Base-by-base conservation (phyloP, 1,140 invertebrate genomes). In the Dendroctonus ponderosae region DNA sequence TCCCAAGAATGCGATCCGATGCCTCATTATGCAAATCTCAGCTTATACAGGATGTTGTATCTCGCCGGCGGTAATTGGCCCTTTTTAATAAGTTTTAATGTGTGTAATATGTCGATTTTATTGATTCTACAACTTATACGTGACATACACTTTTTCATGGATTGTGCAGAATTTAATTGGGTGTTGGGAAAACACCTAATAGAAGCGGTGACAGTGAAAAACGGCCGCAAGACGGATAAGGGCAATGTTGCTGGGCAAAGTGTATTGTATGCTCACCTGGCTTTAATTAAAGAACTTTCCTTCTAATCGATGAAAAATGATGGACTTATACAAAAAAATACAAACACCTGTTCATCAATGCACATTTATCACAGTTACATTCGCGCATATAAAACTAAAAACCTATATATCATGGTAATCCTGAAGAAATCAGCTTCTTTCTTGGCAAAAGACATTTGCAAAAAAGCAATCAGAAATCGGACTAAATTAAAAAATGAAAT, bases 1-100 rank as follows among this genome's bases (percentile, higher is more conserved):
- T 60, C 44, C 58, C 26, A 62, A 52, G 50, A 62, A 62, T 62
- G 12, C 60, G 40, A 52, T 62, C 60, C 38, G 60, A 62, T 41
- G 48, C 12, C 60, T 62, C 60, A 62, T 62, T 62, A 62, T 62
- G 60, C 60, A 62, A 52, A 62, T 62, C 37, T 51, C 38, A n/a
- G 7, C 38, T 48, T 49, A 60, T 60, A 60, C 58, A 60, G 58
- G 58, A 60, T 60, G 58, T 60, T 62, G 60, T 62, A 62, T 62
- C 60, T 62, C 37, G 60, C 41, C 50, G 59, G 26, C 60, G 60
- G 60, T 62, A 62, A 62, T 62, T 62, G 60, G 48, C 60, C 37
- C 39, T 62, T 62, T 62, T 62, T 51, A 62, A 62, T 62, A 62
- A 62, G 60, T 62, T 62, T 52, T 62, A 62, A 62, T 62, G 60